Percentiles rank a stretch among this genome's conserved stretches.
Evolutionary conservation across 2,888 invertebrate genomes (phyloP).

Genomic region (Prosopocoilus inquinatus): DNA sequence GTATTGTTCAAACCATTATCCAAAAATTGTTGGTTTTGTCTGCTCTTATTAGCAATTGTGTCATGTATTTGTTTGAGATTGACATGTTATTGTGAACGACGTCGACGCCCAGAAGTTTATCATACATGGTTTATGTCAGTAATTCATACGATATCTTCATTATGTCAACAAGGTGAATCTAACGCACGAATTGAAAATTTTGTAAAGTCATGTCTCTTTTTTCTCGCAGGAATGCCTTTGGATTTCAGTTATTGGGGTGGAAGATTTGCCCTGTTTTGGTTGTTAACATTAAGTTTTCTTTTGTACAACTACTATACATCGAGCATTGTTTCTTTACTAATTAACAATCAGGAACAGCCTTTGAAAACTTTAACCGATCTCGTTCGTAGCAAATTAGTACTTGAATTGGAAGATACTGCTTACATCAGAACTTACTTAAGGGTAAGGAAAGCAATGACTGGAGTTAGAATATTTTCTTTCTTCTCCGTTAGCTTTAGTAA

Average conservation of each 20-base stretch:
- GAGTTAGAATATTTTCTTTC: background rate
- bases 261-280: slow-evolving; percentile 37
- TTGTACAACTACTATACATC: slow-evolving; percentile 62
- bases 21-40: too few relatives aligned
- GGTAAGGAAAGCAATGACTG: too few relatives aligned
- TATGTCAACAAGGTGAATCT: slow-evolving; percentile 29
- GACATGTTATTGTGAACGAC: too few relatives aligned
- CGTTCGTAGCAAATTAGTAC: slow-evolving; percentile 53
- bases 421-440: slow-evolving; percentile 39
- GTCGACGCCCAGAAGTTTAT: too few relatives aligned
- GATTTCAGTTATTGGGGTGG: slow-evolving; percentile 29
- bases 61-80: too few relatives aligned
- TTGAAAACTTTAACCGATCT: slow-evolving; percentile 55
- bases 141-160: slow-evolving; percentile 36
- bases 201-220: background rate
- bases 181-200: too few relatives aligned
- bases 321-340: slow-evolving; percentile 58
- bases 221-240: slow-evolving; percentile 15
- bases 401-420: slow-evolving; percentile 54
- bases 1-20: too few relatives aligned
- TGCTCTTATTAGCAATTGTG: too few relatives aligned
- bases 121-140: slow-evolving; percentile 40
- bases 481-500: background rate
- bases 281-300: slow-evolving; percentile 45
- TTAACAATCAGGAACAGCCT: slow-evolving; percentile 54